Evolutionary conservation across 2,113 vertebrate genomes (phyloP).

Genomic region (Prinia subflava): DNA sequence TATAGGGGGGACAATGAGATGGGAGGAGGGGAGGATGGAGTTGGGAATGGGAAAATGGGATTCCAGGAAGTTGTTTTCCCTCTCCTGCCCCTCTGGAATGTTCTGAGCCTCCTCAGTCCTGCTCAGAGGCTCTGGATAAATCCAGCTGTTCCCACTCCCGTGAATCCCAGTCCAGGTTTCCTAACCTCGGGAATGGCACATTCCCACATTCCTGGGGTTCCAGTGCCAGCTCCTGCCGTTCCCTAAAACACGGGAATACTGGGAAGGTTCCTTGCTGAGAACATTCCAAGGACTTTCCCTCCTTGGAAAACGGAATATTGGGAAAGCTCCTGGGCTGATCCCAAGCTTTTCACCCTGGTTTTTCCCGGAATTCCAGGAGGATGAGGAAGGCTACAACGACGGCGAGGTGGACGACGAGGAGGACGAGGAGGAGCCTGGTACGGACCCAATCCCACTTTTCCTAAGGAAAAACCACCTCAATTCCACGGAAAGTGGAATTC

Average conservation of each 20-base stretch:
- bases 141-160: not conserved
- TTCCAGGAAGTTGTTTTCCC: not conserved
- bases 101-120: fast-evolving
- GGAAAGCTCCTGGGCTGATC: not conserved
- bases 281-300: not conserved
- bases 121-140: fast-evolving
- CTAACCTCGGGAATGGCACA: fast-evolving
- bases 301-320: fast-evolving
- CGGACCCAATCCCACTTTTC: not conserved
- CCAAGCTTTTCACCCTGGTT: fast-evolving
- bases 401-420: constrained; percentile 84
- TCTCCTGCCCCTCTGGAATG: not conserved
- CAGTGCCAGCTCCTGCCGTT: not conserved
- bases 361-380: constrained; percentile 72
- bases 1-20: too few species aligned
- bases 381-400: constrained; percentile 86
- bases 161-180: not conserved
- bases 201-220: not conserved
- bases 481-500: not conserved
- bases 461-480: fast-evolving
- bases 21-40: not conserved
- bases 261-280: not conserved
- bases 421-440: constrained; percentile 78
- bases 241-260: fast-evolving
- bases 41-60: not conserved